Base-by-base conservation (phyloP, 2,113 vertebrate species). In the Protobothrops mucrosquamatus region DNA sequence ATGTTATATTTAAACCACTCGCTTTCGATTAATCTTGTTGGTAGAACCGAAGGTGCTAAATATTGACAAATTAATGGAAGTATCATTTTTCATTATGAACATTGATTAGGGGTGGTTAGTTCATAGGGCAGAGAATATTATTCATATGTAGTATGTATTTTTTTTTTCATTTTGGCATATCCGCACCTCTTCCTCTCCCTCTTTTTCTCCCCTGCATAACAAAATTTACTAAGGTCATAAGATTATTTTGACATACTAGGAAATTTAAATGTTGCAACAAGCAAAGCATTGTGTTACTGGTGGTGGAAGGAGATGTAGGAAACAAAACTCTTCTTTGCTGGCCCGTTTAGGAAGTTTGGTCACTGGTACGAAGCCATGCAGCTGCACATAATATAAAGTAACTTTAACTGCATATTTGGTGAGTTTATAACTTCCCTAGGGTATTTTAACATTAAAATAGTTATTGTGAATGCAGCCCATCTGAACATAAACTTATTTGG, bases 401-500 rank as follows among this genome's bases (percentile, higher is more conserved):
- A 96, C 97, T 98, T 98, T 97, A 97, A 97, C 96, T 98, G 96
- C 97, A 97, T 98, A 98, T 97, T 98, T 97, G 97, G 96, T 97
- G 97, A 96, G 93, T 98, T 98, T 98, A 98, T 98, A 97, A 97
- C 97, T 97, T 98, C 98, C 97, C 97, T 94, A 43, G 97, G 97
- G 97, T 97, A 97, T 97, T 98, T 98, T 98, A 97, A 98, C 97
- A 98, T 98, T 97, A 97, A 98, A 97, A 98, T 97, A 97, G 98
- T 97, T 96, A 98, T 98, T 97, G 97, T 97, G 98, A 98, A 98
- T 97, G 96, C 90, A 39, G 96, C 95, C 97, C 97, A 97, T 98
- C 97, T 98, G 97, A 98, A 97, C 95, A 97, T 97, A 97, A 98
- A 96, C 97, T 97, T 97, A 96, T 97, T 97, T 97, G 96, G 97